These are phyloP conservation scores for Gallinago jamesoni DNA, from an alignment of 2,113 vertebrate genomes.

Conservation along the genomic window DNA sequence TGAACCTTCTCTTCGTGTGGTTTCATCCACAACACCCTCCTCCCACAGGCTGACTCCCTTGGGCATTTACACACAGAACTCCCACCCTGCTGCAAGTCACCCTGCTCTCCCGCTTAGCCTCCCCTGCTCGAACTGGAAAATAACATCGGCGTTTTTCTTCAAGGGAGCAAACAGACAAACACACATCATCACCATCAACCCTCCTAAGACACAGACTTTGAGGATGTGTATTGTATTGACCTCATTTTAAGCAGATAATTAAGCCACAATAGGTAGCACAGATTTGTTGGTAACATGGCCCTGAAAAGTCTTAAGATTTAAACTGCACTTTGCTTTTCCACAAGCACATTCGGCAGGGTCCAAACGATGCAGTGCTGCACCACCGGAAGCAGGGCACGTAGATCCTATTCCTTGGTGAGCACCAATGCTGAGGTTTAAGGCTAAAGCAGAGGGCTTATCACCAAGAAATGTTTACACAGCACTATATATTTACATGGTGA, in stretches of 20 bases:
- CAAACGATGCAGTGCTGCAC: background rate
- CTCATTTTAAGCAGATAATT: background rate
- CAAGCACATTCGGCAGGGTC: background rate
- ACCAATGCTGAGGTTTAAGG: background rate
- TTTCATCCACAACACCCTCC: background rate
- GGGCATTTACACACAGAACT: background rate
- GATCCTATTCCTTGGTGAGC: background rate
- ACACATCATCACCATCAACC: background rate
- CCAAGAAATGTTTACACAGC: background rate
- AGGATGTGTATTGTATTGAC: background rate
- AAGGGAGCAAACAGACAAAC: background rate
- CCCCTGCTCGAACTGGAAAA: background rate
- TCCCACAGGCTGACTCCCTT: background rate
- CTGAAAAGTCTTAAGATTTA: background rate
- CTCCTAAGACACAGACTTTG: rapidly evolving
- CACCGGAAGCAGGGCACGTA: background rate
- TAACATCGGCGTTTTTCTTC: background rate
- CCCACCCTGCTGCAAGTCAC: background rate
- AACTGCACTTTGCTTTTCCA: background rate
- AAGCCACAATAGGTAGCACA: background rate
- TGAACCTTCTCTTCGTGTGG: background rate
- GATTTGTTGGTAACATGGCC: background rate
- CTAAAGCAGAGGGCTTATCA: conserved; percentile 9
- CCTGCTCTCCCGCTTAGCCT: background rate
- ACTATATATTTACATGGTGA: background rate